Evolutionary conservation across 1,140 invertebrate species (phyloP).

Genomic region (Lordiphosa stackelbergi): DNA sequence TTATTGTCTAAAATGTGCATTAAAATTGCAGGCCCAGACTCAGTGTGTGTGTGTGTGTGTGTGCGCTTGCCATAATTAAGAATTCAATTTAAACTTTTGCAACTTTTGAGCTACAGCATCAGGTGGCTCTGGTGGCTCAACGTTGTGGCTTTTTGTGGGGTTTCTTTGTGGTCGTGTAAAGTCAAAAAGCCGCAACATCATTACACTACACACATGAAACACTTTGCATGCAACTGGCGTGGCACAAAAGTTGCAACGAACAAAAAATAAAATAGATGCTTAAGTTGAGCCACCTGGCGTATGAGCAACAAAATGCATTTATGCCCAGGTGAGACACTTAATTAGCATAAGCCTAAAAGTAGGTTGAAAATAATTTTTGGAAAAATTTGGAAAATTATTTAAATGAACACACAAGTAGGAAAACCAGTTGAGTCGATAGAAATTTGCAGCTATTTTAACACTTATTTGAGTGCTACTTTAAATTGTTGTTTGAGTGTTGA

Average conservation of each 20-base stretch:
- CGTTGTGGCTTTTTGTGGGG: constrained; percentile 29
- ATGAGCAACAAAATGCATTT: constrained; percentile 33
- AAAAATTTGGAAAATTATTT: too few relatives aligned
- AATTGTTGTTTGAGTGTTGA: too few relatives aligned
- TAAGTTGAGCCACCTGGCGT: constrained; percentile 18
- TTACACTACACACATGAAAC: constrained; percentile 23
- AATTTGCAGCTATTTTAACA: too few relatives aligned
- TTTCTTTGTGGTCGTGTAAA: constrained; percentile 39
- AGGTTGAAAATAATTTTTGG: too few relatives aligned
- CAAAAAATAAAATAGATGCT: neutral
- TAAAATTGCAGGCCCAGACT: constrained; percentile 23
- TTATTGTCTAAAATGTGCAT: constrained; percentile 37
- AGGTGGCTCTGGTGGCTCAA: constrained; percentile 20
- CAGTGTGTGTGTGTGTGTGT: constrained; percentile 2
- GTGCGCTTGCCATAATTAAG: constrained; percentile 39
- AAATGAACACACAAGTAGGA: too few relatives aligned
- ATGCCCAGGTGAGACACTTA: constrained; percentile 3
- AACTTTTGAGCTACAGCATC: constrained; percentile 18
- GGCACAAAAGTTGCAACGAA: constrained; percentile 19
- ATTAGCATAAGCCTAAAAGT: constrained; percentile 7
- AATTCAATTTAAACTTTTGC: constrained; percentile 54
- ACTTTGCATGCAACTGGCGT: constrained; percentile 33
- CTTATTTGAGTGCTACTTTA: too few relatives aligned
- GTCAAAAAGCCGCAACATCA: constrained; percentile 52
- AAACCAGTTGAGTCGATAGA: too few relatives aligned